These are phyloP conservation scores for Trachurus trachurus DNA, from an alignment of 2,797 vertebrate genomes.

Conservation along the genomic window DNA sequence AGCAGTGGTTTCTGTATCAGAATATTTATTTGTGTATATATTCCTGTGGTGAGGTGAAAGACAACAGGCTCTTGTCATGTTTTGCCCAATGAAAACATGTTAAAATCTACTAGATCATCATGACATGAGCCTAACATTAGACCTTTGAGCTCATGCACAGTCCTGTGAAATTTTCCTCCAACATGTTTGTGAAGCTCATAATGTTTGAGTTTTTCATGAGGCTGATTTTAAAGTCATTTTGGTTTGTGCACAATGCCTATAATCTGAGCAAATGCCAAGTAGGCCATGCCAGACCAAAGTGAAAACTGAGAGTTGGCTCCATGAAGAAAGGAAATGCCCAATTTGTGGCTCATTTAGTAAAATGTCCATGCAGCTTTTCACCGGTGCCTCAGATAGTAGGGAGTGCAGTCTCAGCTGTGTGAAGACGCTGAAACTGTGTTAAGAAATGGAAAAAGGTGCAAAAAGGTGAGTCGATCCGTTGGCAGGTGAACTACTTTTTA, in stretches of 20 bases:
- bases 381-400: slow-evolving; percentile 13
- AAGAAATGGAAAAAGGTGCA: slow-evolving; percentile 3
- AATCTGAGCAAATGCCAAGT: slow-evolving; percentile 11
- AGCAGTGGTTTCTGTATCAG: slow-evolving; percentile 1
- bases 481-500: slow-evolving; percentile 18
- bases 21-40: not conserved
- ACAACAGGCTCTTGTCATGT: not conserved
- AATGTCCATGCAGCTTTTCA: slow-evolving; percentile 34
- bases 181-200: not conserved
- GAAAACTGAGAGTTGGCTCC: slow-evolving; percentile 23
- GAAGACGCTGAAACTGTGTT: not conserved
- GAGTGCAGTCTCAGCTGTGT: slow-evolving; percentile 6
- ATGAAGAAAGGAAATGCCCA: slow-evolving; percentile 23
- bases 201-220: slow-evolving; percentile 10
- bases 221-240: slow-evolving; percentile 19
- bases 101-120: not conserved
- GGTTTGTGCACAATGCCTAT: slow-evolving; percentile 1
- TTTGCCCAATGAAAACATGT: slow-evolving; percentile 1
- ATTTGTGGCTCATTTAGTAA: slow-evolving; percentile 35
- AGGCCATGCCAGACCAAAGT: slow-evolving; percentile 34
- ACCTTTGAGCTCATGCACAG: not conserved
- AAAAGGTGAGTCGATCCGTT: not conserved
- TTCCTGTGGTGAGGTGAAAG: not conserved
- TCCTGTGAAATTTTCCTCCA: not conserved
- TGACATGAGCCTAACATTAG: not conserved